Conservation (phyloP, 2,113 vertebrate species). For the Circaetus gallicus region DNA sequence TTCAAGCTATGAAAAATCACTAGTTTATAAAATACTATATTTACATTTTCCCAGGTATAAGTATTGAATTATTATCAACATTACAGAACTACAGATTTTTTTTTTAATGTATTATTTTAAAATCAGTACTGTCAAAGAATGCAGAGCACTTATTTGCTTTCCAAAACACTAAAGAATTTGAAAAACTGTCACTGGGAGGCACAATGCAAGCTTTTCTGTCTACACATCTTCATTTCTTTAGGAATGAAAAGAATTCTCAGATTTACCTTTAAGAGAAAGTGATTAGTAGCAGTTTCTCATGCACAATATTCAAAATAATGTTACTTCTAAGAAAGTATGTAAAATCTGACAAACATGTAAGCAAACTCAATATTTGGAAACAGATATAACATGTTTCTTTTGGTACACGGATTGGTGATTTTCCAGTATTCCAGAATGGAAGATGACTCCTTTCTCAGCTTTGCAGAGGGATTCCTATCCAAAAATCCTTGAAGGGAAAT, state of each 20-base stretch:
- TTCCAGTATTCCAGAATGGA: background rate
- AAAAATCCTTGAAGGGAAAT: background rate
- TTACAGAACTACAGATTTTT: background rate
- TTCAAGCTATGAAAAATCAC: background rate
- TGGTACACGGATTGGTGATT: background rate
- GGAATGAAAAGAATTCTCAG: background rate
- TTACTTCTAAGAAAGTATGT: background rate
- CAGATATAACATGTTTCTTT: background rate
- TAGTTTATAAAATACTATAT: background rate
- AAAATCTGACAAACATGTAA: background rate
- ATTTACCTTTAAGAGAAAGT: background rate
- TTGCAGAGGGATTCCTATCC: background rate
- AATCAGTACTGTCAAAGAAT: background rate
- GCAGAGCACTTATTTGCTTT: background rate
- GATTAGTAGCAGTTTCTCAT: background rate
- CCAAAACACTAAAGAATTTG: background rate
- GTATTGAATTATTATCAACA: background rate
- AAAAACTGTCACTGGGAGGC: background rate
- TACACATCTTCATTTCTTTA: background rate
- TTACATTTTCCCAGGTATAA: background rate
- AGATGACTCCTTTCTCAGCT: background rate
- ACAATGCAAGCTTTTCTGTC: background rate
- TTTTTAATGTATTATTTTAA: background rate
- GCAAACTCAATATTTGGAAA: background rate
- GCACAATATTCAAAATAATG: background rate